Evolutionary conservation across 2,113 vertebrate species (phyloP), one percentile per base, ranked within the genome.

Genomic region (Mionectes macconnelli): DNA sequence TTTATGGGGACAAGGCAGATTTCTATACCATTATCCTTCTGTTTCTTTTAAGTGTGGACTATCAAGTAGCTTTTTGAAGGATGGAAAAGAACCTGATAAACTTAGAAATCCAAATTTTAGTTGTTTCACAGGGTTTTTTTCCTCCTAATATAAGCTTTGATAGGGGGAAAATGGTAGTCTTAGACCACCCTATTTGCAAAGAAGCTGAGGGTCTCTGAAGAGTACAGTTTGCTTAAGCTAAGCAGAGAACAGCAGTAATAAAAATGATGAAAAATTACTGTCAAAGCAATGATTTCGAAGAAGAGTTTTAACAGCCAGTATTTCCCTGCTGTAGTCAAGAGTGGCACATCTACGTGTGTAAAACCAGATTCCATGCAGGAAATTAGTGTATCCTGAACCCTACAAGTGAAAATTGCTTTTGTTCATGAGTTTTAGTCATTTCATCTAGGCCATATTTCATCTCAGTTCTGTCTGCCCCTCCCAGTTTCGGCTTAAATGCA

Each of bases 221-320:
- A 68, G 35, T 33, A 7, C 31, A 35, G 10, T 24, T 45, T 85
- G 63, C 66, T 92, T 35, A 70, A 78, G 50, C n/a, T n/a, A 52
- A 49, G n/a, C 24, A 23, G 15, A 59, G n/a, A 44, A 56, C 0
- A 0, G n/a, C 42, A 76, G 4, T 56, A 55, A 28, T 39, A 45
- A 35, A 50, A 70, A 30, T 6, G 2, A 55, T 19, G 11, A 82
- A 68, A 76, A 70, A 39, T 18, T 4, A 63, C 8, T 44, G 31
- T 67, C 1, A 3, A 67, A 66, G n/a, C 42, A 62, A 18, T 40
- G 35, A 50, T 52, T 80, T 83, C 22, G 56, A 64, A 12, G 33
- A 63, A 33, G 13, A 42, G 35, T 55, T 37, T 30, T 86, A 40
- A 70, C 19, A 10, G 6, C 10, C 1, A 3, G 0, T 40, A 16